Conservation (phyloP, 2,888 invertebrate species). For the Limnephilus auricula region DNA sequence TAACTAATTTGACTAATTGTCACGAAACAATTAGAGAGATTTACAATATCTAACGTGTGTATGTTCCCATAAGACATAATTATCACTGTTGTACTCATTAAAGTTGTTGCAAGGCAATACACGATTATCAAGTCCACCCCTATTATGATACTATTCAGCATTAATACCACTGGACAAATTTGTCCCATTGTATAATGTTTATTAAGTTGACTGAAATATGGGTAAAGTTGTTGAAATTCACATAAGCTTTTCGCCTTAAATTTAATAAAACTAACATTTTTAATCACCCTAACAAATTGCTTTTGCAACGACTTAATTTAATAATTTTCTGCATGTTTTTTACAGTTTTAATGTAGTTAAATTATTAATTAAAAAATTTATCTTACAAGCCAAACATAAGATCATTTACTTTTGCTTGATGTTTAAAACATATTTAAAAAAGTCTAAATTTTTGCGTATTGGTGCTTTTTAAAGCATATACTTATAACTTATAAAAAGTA, state of each 20-base stretch:
- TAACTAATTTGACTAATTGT: background rate
- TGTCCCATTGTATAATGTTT: background rate
- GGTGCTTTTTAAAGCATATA: background rate
- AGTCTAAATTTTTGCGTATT: background rate
- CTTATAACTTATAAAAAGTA: background rate
- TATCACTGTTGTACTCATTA: background rate
- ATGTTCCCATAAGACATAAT: background rate
- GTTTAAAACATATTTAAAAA: background rate
- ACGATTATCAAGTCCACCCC: background rate
- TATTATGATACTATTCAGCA: background rate
- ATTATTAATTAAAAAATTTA: background rate
- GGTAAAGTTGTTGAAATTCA: background rate
- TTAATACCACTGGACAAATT: background rate
- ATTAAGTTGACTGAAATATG: background rate
- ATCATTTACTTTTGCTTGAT: background rate
- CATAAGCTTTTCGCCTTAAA: background rate
- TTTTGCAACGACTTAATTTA: conserved; percentile 3
- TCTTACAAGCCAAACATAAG: conserved; percentile 2
- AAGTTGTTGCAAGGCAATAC: background rate
- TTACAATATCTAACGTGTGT: background rate
- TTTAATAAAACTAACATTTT: background rate
- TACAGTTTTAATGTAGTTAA: background rate
- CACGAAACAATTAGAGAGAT: background rate
- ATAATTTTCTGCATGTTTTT: conserved; percentile 12
- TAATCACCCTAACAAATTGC: background rate